Evolutionary conservation across 2,888 invertebrate species (phyloP).

Genomic region (Diogma glabrata): DNA sequence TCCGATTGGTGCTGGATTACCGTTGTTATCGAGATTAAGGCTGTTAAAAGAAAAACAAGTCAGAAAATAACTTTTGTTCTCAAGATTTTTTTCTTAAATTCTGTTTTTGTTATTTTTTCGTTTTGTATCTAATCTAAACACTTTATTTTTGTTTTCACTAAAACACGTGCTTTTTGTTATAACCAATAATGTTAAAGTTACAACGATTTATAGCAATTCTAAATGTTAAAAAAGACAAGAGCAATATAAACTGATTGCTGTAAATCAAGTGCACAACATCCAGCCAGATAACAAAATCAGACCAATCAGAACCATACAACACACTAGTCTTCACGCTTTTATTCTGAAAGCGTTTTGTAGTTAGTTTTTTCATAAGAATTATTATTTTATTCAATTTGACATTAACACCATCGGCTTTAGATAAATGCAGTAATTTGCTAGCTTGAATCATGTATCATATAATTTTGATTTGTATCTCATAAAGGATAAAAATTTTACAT

Average conservation of each 20-base stretch:
- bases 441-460: too few relatives aligned
- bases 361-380: too few relatives aligned
- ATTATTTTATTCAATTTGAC: too few relatives aligned
- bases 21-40: slow-evolving; percentile 63
- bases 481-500: too few relatives aligned
- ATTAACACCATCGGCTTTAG: too few relatives aligned
- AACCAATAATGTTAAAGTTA: neutral
- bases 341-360: too few relatives aligned
- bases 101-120: neutral
- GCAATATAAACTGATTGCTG: slow-evolving; percentile 3
- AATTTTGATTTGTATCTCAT: too few relatives aligned
- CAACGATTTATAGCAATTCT: slow-evolving; percentile 7
- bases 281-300: slow-evolving; percentile 9
- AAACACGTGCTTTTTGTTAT: slow-evolving; percentile 4
- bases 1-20: slow-evolving; percentile 74
- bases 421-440: too few relatives aligned
- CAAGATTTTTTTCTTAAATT: neutral
- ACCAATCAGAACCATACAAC: slow-evolving; percentile 7
- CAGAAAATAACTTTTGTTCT: slow-evolving; percentile 19
- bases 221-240: neutral
- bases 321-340: neutral
- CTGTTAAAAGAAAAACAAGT: slow-evolving; percentile 78
- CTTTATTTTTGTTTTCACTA: neutral
- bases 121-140: neutral
- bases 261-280: slow-evolving; percentile 3